phyloP scores from a whole-genome alignment of 2,113 vertebrate species.

The Eonycteris spelaea region DNA sequence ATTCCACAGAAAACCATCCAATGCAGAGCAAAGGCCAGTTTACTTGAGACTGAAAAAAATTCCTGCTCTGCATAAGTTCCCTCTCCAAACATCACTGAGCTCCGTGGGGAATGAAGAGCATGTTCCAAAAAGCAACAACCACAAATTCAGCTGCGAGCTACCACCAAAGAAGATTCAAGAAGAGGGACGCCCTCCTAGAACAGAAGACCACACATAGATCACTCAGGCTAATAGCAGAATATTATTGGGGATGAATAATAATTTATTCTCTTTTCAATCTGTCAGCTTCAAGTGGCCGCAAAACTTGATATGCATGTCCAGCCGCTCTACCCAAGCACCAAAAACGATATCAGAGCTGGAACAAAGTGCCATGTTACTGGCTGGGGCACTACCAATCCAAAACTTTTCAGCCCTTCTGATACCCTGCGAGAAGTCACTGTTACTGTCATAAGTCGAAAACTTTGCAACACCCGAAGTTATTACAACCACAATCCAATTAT shows the following conservation, averaged over 20 bases:
- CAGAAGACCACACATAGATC: conserved; percentile 9
- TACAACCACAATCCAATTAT: conserved; percentile 9
- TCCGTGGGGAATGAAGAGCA: neutral
- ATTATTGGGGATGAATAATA: neutral
- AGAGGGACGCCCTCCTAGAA: neutral
- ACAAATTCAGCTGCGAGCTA: conserved; percentile 33
- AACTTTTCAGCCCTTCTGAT: neutral
- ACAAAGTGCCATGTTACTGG: conserved; percentile 51
- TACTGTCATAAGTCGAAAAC: neutral
- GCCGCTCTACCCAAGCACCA: neutral
- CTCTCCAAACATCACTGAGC: neutral
- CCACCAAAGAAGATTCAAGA: conserved; percentile 40
- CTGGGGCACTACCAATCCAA: neutral
- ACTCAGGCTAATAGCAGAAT: neutral
- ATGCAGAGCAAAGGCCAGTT: neutral
- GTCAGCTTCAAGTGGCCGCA: conserved; percentile 42
- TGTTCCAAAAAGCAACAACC: conserved; percentile 10
- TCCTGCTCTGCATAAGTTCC: neutral
- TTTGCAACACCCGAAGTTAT: conserved; percentile 23
- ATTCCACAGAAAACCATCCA: conserved; percentile 32
- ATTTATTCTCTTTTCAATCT: conserved; percentile 40
- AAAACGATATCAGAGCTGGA: conserved; percentile 15
- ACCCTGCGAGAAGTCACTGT: conserved; percentile 45
- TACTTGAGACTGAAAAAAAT: conserved; percentile 44
- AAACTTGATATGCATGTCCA: neutral